Conservation (phyloP, 2,797 vertebrate species). For the Paguma larvata region DNA sequence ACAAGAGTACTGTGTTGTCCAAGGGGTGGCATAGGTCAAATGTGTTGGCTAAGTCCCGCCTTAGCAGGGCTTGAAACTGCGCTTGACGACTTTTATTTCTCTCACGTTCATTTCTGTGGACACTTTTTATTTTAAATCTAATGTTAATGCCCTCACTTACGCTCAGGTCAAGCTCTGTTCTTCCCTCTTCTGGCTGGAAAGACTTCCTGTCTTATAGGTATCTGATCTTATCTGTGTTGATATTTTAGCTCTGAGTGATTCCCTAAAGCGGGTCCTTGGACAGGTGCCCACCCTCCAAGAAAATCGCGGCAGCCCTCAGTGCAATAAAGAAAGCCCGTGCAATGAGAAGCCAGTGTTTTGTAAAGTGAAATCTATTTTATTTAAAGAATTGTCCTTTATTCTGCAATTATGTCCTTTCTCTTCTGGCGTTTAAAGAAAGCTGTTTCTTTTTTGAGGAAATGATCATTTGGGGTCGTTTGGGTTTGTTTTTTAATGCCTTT, state of each 20-base stretch:
- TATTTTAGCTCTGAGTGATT: conserved; percentile 69
- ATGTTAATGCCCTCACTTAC: conserved; percentile 51
- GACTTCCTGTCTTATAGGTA: conserved; percentile 66
- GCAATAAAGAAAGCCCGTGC: conserved; percentile 41
- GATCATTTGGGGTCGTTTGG: conserved; percentile 40
- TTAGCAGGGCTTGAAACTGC: conserved; percentile 40
- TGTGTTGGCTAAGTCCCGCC: conserved; percentile 37
- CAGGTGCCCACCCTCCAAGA: conserved; percentile 51
- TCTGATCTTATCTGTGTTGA: conserved; percentile 59
- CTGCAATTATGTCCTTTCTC: conserved; percentile 25
- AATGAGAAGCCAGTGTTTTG: not conserved
- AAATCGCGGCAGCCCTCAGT: conserved; percentile 1
- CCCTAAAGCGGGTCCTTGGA: conserved; percentile 66
- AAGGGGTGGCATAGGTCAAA: conserved; percentile 68
- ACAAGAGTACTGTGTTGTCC: conserved; percentile 38
- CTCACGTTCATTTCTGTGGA: not conserved
- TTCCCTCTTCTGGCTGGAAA: conserved; percentile 53
- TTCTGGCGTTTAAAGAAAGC: conserved; percentile 56
- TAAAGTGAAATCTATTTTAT: conserved; percentile 59
- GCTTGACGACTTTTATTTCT: conserved; percentile 66
- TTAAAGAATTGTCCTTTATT: conserved; percentile 42
- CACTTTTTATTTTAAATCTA: conserved; percentile 56
- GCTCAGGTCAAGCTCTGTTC: conserved; percentile 67
- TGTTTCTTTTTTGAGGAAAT: conserved; percentile 38
- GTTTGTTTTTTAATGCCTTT: conserved; percentile 59